These are phyloP conservation scores for Pangasius larnaudii DNA, from an alignment of 2,797 vertebrate species.

Conservation along the genomic window DNA sequence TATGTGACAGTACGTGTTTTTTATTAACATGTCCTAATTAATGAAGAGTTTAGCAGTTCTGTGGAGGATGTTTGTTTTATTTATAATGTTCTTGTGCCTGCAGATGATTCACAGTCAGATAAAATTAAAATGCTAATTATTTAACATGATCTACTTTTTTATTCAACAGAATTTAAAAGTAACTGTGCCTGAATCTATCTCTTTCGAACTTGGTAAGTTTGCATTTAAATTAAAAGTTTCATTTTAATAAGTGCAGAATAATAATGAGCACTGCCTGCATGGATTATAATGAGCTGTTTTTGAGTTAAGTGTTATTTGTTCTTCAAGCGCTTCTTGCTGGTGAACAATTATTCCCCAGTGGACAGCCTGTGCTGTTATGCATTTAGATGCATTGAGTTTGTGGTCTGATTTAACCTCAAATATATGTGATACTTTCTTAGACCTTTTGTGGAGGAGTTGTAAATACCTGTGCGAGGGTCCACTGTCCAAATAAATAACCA, in stretches of 20 bases:
- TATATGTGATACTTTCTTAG: not conserved
- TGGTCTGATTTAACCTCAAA: constrained; percentile 14
- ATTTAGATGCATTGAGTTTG: not conserved
- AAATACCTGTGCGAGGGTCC: not conserved
- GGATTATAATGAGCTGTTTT: constrained; percentile 22
- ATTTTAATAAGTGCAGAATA: constrained; percentile 32
- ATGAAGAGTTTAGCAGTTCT: not conserved
- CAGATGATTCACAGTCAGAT: not conserved
- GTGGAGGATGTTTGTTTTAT: not conserved
- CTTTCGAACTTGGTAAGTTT: constrained; percentile 88
- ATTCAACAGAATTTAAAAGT: constrained; percentile 89
- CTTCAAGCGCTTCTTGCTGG: not conserved
- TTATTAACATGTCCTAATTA: not conserved
- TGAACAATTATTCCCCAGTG: not conserved
- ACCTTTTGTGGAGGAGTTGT: not conserved
- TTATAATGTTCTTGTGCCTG: not conserved
- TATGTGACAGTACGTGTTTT: not conserved
- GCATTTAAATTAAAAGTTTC: constrained; percentile 24
- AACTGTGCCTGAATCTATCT: constrained; percentile 90
- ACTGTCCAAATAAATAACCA: constrained; percentile 30
- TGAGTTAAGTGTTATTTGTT: not conserved
- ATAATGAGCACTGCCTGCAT: not conserved
- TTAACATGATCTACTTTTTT: constrained; percentile 31
- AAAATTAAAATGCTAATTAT: not conserved
- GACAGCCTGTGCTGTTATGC: constrained; percentile 21